Conservation (phyloP, 2,888 invertebrate genomes). For the Ochropleura leucogaster region DNA sequence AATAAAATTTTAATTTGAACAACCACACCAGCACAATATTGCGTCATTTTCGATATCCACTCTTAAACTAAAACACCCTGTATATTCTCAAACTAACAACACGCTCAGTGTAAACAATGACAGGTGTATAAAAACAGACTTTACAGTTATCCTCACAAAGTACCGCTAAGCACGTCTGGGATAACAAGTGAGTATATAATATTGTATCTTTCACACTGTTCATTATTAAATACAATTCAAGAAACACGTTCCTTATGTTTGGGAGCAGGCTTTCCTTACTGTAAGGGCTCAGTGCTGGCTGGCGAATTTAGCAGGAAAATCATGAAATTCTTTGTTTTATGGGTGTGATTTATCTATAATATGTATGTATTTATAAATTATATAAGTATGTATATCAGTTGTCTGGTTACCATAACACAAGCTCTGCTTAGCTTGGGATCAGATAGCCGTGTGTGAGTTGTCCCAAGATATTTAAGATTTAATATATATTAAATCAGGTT, state of each 20-base stretch:
- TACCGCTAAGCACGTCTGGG: neutral
- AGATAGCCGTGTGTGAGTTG: too few relatives aligned
- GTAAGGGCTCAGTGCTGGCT: neutral
- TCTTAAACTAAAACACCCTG: neutral
- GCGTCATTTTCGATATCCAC: neutral
- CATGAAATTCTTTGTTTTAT: neutral
- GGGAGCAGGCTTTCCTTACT: neutral
- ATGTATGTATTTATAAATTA: too few relatives aligned
- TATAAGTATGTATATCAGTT: too few relatives aligned
- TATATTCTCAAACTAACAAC: neutral
- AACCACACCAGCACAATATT: neutral
- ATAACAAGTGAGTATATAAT: constrained; percentile 17
- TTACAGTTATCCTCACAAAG: neutral
- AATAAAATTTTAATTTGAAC: too few relatives aligned
- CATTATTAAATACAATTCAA: neutral
- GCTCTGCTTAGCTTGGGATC: too few relatives aligned
- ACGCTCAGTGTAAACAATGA: constrained; percentile 19
- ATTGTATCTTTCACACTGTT: neutral
- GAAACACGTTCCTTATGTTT: neutral
- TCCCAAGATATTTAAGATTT: too few relatives aligned
- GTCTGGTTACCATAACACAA: too few relatives aligned
- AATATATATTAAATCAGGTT: neutral
- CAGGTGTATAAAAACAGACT: constrained; percentile 23
- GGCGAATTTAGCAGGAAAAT: neutral
- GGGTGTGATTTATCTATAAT: too few relatives aligned